phyloP scores from a whole-genome alignment of 2,797 vertebrate species.

The Antrozous pallidus region DNA sequence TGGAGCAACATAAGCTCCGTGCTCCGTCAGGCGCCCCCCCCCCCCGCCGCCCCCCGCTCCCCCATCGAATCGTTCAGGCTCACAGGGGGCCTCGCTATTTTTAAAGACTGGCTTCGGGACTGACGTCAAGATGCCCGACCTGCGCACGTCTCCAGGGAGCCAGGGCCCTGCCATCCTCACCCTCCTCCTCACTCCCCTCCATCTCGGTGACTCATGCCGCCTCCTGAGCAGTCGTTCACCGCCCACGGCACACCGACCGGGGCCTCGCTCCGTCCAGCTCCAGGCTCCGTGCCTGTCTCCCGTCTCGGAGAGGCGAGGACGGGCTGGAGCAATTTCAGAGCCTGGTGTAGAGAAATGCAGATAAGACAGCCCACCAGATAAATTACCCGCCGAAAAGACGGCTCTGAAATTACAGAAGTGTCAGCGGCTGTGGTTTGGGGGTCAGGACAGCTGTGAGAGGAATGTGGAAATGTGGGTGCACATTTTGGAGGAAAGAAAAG shows the following conservation, averaged over 20 bases:
- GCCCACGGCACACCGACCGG: neutral
- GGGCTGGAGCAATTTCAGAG: slow-evolving; percentile 32
- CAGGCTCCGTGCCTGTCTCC: slow-evolving; percentile 14
- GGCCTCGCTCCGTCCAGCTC: slow-evolving; percentile 23
- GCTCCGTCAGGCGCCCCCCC: too few relatives aligned
- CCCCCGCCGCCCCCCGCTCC: too few relatives aligned
- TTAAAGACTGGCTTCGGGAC: slow-evolving; percentile 16
- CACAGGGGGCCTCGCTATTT: slow-evolving; percentile 36
- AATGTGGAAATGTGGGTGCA: neutral
- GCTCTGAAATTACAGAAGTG: neutral
- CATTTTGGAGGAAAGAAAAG: neutral
- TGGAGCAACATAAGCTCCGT: neutral
- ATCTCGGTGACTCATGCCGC: neutral
- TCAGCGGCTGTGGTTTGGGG: neutral
- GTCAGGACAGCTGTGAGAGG: neutral
- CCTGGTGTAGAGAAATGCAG: neutral
- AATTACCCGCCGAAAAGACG: neutral
- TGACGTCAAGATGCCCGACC: slow-evolving; percentile 57
- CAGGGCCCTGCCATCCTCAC: neutral
- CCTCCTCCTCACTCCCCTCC: slow-evolving; percentile 31
- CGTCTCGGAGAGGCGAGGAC: slow-evolving; percentile 27
- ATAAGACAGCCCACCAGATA: slow-evolving; percentile 21
- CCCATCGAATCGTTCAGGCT: slow-evolving; percentile 6
- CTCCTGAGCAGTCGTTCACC: neutral
- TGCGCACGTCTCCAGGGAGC: neutral